Evolutionary conservation across 2,113 vertebrate genomes (phyloP), one percentile per base, ranked within the genome.

Genomic region (Phaetusa simplex): DNA sequence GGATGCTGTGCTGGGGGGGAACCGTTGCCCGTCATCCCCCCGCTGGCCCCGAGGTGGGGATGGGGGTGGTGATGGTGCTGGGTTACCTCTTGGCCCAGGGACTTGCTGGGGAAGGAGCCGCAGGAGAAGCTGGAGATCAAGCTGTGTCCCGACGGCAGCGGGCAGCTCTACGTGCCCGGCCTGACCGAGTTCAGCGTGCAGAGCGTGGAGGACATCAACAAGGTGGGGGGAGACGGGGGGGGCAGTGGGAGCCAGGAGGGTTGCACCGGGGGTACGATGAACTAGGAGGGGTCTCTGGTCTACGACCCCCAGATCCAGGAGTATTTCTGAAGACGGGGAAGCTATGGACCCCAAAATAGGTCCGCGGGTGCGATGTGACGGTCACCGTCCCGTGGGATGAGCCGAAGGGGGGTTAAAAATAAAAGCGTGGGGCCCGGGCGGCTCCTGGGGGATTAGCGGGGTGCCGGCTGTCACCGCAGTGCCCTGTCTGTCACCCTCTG

Each of bases 41-140:
- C 20, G 18, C 4, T 21, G 8, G 45, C 32, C 29, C 21, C 1
- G 0, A 40, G 5, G 14, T 40, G 23, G 38, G 61, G 42, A 45
- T 38, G 32, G 0, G 40, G 4, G 9, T 40, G 23, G n/a, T 56
- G 42, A 45, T 42, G 32, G n/a, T 40, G 77, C 62, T 4, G 3
- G 23, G 36, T 81, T 81, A 34, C 1, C 9, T 72, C 21, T 80
- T 36, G 56, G 7, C 49, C 16, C 97, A 99, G 99, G 95, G 99
- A 99, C 94, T 96, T 99, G 92, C 98, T 99, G 83, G 98, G 99
- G 27, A 98, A 99, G 58, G 99, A 98, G 82, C 99, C 98, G 0
- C 98, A 98, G 59, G 99, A 99, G 97, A 99, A 99, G 88, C 97
- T 99, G 94, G 99, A 99, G 97, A 99, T 99, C 90, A 99, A 99